phyloP scores from a whole-genome alignment of 2,888 invertebrate species.

The Odontocolon sp. region DNA sequence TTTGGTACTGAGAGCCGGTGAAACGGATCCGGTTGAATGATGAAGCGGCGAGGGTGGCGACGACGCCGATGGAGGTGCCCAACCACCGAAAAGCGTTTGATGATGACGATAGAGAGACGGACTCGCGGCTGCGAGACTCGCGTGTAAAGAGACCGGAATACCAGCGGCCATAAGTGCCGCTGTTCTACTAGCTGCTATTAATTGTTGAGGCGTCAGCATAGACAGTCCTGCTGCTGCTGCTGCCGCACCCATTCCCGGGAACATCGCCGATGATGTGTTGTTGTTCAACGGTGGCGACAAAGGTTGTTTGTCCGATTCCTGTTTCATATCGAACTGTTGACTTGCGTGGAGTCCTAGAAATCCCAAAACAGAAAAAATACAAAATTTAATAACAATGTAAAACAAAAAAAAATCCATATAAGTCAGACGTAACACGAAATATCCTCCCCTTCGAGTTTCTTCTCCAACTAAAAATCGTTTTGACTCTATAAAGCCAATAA shows the following conservation, averaged over 20 bases:
- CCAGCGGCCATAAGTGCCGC: slow-evolving; percentile 82
- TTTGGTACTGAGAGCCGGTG: slow-evolving; percentile 78
- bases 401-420: too few species aligned
- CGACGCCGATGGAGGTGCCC: slow-evolving; percentile 82
- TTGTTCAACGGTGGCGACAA: slow-evolving; percentile 84
- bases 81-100: slow-evolving; percentile 83
- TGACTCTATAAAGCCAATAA: background rate
- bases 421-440: too few species aligned
- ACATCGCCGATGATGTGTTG: slow-evolving; percentile 81
- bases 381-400: too few species aligned
- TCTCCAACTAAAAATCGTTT: background rate
- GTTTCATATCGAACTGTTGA: slow-evolving; percentile 79
- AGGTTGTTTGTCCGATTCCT: slow-evolving; percentile 83
- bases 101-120: slow-evolving; percentile 86
- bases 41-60: slow-evolving; percentile 83
- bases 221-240: slow-evolving; percentile 83
- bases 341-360: slow-evolving; percentile 72
- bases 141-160: slow-evolving; percentile 82
- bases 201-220: slow-evolving; percentile 82
- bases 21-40: slow-evolving; percentile 70
- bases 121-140: slow-evolving; percentile 83
- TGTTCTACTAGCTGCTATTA: slow-evolving; percentile 81
- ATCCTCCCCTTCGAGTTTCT: too few species aligned
- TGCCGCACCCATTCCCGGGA: slow-evolving; percentile 73
- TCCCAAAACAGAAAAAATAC: background rate